Percentiles rank a stretch among this genome's conserved stretches.
Conservation (phyloP, 2,797 vertebrate genomes). For the Thripadectes ignobilis region DNA sequence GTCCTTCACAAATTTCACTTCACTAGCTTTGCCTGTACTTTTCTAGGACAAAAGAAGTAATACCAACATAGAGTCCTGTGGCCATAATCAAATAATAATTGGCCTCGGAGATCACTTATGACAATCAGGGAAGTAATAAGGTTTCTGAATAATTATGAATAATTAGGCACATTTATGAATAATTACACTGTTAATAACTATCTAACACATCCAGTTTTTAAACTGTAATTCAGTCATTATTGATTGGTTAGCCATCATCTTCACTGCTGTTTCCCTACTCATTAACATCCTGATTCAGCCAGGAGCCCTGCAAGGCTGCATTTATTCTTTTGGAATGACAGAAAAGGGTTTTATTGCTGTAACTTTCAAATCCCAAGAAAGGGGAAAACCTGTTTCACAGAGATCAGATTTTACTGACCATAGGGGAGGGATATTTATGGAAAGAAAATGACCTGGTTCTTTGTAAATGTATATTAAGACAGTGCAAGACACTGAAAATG, state of each 20-base stretch:
- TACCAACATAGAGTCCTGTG: slow-evolving; percentile 62
- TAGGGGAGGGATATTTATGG: neutral
- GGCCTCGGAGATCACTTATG: slow-evolving; percentile 78
- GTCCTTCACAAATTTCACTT: slow-evolving; percentile 24
- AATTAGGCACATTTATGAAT: slow-evolving; percentile 83
- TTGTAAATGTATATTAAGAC: neutral
- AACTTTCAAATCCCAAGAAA: neutral
- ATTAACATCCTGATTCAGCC: slow-evolving; percentile 55
- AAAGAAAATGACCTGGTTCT: neutral
- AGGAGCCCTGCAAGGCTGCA: slow-evolving; percentile 11
- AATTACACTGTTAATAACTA: slow-evolving; percentile 83
- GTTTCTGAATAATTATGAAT: slow-evolving; percentile 84
- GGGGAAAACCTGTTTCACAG: neutral
- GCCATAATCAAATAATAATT: slow-evolving; percentile 78
- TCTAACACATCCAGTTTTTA: slow-evolving; percentile 77
- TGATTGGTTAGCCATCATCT: slow-evolving; percentile 66
- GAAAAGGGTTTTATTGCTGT: neutral
- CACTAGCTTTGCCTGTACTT: slow-evolving; percentile 10
- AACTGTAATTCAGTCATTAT: slow-evolving; percentile 77
- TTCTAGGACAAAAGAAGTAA: slow-evolving; percentile 61
- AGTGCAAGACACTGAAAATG: neutral
- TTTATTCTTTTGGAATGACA: neutral
- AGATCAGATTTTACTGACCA: neutral
- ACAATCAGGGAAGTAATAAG: slow-evolving; percentile 81
- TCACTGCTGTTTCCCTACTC: slow-evolving; percentile 44